These are phyloP conservation scores for Diarsia dahlii DNA, from an alignment of 2,888 invertebrate species.

Conservation along the genomic window DNA sequence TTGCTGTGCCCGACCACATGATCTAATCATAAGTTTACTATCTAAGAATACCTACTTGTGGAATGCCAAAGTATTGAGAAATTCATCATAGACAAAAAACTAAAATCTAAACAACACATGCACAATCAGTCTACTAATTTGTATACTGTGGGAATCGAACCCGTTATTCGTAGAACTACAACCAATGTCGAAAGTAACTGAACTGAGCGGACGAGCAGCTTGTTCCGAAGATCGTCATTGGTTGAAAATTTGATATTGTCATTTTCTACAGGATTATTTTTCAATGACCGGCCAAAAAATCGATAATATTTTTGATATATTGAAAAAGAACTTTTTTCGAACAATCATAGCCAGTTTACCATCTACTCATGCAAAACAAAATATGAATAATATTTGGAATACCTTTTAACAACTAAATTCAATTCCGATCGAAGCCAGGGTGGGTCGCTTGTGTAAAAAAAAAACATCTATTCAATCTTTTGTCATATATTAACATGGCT, in stretches of 20 bases:
- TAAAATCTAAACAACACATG: not conserved
- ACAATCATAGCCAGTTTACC: not conserved
- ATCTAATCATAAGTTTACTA: no score
- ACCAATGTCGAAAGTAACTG: not conserved
- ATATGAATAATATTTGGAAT: constrained; percentile 16
- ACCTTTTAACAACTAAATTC: constrained; percentile 52
- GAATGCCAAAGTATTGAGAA: no score
- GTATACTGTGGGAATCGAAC: not conserved
- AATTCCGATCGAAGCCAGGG: constrained; percentile 36
- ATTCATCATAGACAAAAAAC: not conserved
- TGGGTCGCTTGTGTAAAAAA: constrained; percentile 47
- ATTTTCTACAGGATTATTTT: no score
- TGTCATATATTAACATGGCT: not conserved
- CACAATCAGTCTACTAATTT: not conserved
- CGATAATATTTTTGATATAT: no score
- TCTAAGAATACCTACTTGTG: no score
- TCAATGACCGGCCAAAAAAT: no score
- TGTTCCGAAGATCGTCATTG: no score
- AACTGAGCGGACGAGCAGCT: not conserved
- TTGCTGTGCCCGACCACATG: no score
- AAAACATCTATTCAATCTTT: constrained; percentile 50
- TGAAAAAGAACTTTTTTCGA: no score
- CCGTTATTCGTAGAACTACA: not conserved
- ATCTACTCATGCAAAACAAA: constrained; percentile 21
- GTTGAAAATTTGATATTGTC: no score